A percentile compares a stretch with the other conserved stretches of the same genome.
phyloP scores from a whole-genome alignment of 1,140 invertebrate species.

The Drosophila arizonae region DNA sequence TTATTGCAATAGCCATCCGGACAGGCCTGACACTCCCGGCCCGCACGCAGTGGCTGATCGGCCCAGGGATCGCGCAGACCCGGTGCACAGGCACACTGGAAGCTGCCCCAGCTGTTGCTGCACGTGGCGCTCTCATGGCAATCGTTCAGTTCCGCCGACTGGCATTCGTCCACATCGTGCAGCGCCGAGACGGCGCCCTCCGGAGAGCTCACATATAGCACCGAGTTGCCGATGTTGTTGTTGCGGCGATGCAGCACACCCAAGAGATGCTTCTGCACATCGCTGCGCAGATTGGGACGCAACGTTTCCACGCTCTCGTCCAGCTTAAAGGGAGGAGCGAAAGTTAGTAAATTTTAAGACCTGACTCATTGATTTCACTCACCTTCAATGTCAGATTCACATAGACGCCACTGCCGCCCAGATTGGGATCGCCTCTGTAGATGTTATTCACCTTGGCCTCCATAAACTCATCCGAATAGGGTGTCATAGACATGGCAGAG shows the following conservation, averaged over 20 bases:
- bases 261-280: conserved; percentile 92
- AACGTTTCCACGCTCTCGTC: conserved; percentile 89
- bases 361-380: neutral
- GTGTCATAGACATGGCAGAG: conserved; percentile 94
- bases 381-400: conserved; percentile 92
- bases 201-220: conserved; percentile 91
- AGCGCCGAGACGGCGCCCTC: conserved; percentile 89
- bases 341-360: neutral
- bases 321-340: conserved; percentile 35
- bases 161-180: conserved; percentile 95
- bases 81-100: conserved; percentile 90
- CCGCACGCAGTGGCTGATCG: conserved; percentile 85
- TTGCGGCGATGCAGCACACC: conserved; percentile 91
- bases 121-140: conserved; percentile 94
- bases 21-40: conserved; percentile 90
- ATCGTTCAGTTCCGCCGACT: conserved; percentile 93
- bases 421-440: conserved; percentile 87
- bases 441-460: conserved; percentile 91
- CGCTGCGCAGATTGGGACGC: conserved; percentile 87
- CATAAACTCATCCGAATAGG: conserved; percentile 92
- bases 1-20: conserved; percentile 91
- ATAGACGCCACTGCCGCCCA: conserved; percentile 88
- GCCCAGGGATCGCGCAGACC: conserved; percentile 90
- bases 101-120: conserved; percentile 94
- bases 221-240: conserved; percentile 93